Evolutionary conservation across 2,113 vertebrate genomes (phyloP).

Genomic region (Pipa parva): DNA sequence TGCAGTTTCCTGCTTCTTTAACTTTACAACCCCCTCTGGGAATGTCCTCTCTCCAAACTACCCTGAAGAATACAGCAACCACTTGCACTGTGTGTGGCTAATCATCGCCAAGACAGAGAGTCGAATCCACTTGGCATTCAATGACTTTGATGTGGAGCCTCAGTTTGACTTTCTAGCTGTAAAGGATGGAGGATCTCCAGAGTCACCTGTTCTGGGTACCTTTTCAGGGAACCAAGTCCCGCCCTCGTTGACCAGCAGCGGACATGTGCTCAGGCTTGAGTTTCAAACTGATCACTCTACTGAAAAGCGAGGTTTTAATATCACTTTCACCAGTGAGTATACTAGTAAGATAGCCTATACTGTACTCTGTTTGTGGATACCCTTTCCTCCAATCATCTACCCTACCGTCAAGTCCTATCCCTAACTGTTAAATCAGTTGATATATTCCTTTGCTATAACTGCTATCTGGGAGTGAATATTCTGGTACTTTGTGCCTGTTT

Average conservation of each 20-base stretch:
- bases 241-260: conserved; percentile 92
- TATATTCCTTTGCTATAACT: too few relatives aligned
- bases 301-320: conserved; percentile 94
- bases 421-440: too few relatives aligned
- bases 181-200: conserved; percentile 88
- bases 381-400: too few relatives aligned
- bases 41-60: conserved; percentile 93
- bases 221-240: conserved; percentile 89
- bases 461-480: too few relatives aligned
- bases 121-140: conserved; percentile 94
- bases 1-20: conserved; percentile 97
- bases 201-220: conserved; percentile 89
- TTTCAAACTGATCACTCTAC: conserved; percentile 98
- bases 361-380: neutral
- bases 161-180: conserved; percentile 96
- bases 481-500: too few relatives aligned
- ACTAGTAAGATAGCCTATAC: neutral
- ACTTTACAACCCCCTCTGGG: conserved; percentile 93
- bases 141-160: conserved; percentile 97
- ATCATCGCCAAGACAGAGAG: conserved; percentile 92
- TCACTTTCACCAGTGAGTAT: conserved; percentile 92
- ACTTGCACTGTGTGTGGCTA: conserved; percentile 96
- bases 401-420: too few relatives aligned
- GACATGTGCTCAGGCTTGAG: conserved; percentile 87
- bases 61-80: conserved; percentile 94